Base-by-base conservation (phyloP, 2,888 invertebrate species). In the Torymus texanus region DNA sequence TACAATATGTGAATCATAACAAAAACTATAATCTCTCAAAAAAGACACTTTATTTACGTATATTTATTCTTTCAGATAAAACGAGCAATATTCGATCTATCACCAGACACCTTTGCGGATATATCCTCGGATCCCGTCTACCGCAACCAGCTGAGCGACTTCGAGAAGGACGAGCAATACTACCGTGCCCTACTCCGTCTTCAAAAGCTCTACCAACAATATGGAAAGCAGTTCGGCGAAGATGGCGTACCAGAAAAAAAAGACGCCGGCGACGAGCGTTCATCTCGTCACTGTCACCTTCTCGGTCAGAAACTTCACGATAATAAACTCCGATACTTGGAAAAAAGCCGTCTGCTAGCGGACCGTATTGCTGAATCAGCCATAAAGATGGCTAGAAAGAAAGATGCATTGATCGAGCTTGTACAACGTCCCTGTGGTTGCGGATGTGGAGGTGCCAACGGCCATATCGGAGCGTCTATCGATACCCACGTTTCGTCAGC, bases 361-460 rank as follows among this genome's bases (percentile, higher is more conserved):
- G 78, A 79, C 21, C 76, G 66, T 0, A 73, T 81, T 21, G 77
- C 79, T 53, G 77, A 76, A 16, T 18, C 76, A 13, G 81, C 79
- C 1, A 24, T 72, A 29, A 24, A 12, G 18, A 29, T 79, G 16
- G 76, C 56, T 5, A 41, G 41, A 8, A 41, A 41, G 41, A 41
- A 41, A 8, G 41, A 41, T 8, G 41, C 41, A 8, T 8, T 41
- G 5, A 41, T 41, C 41, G 41, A 41, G 8, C 41, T 41, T 8
- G 41, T 41, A 8, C 41, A 41, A 8, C 41, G 41, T 8, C 41
- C 41, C 5, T 41, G 41, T 8, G 41, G 41, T 41, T 41, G 41
- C 41, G 41, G 41, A 41, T 41, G 8, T 1, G 5, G 1, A 41
- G 41, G 41, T 41, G 1, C 8, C 41, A 41, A 1, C 1, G 41